Conservation (phyloP, 35 echinoderm and acorn worm species). For the Ptychodera flava region DNA sequence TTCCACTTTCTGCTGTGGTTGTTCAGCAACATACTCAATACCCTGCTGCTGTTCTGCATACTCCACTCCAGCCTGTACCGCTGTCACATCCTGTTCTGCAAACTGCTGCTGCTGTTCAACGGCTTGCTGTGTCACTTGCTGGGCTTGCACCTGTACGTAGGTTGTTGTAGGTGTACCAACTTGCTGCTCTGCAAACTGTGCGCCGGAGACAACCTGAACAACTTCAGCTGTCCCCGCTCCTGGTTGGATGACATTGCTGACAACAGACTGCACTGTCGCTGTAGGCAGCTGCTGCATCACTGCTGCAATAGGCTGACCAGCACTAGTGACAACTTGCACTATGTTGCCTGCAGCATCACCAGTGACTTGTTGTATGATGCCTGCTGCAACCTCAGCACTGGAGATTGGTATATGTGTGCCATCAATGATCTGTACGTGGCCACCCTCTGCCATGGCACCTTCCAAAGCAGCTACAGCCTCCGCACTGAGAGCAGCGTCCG, state of each 20-base stretch:
- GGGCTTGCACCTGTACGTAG: neutral
- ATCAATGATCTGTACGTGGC: neutral
- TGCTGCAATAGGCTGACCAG: neutral
- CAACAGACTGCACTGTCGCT: neutral
- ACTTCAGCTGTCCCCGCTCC: neutral
- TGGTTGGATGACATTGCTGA: neutral
- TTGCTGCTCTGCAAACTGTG: neutral
- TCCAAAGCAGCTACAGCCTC: constrained; percentile 90
- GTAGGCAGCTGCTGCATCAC: neutral
- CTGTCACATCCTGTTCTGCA: neutral
- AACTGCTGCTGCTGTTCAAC: neutral
- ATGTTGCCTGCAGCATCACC: neutral
- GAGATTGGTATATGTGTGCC: neutral
- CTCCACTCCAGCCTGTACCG: neutral
- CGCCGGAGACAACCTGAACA: neutral
- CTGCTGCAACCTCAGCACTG: neutral
- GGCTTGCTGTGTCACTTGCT: neutral
- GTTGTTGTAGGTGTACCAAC: neutral
- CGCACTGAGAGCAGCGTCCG: constrained; percentile 34
- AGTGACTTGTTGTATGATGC: neutral
- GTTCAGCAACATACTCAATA: no score
- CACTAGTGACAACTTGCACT: neutral
- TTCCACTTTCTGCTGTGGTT: neutral
- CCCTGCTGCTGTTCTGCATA: neutral
- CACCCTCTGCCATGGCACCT: neutral